A percentile compares a stretch with the other conserved stretches of the same genome.
Conservation (phyloP, 2,888 invertebrate species). For the Pantelozetes paolii region DNA sequence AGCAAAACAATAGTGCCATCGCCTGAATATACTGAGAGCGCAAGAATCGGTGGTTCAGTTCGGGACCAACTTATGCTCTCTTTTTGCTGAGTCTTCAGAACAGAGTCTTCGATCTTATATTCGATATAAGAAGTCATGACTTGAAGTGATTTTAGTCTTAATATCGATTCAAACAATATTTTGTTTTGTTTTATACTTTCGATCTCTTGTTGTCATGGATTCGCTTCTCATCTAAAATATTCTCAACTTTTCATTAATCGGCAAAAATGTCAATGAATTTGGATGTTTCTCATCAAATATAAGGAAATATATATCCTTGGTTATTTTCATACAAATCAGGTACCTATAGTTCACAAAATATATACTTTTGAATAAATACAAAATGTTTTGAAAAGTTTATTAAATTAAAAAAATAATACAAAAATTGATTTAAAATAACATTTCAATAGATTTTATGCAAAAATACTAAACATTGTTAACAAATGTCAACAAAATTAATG, state of each 20-base stretch:
- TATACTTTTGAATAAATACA: background rate
- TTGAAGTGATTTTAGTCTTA: background rate
- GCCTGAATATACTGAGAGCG: slow-evolving; percentile 30
- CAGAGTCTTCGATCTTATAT: slow-evolving; percentile 36
- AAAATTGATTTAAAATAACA: no score
- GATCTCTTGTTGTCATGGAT: background rate
- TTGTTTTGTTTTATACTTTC: background rate
- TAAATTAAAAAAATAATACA: background rate
- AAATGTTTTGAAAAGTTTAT: background rate
- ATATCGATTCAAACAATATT: background rate
- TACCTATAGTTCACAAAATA: no score
- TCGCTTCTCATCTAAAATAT: no score
- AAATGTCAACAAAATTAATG: no score
- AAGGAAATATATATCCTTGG: no score
- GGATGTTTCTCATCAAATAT: no score
- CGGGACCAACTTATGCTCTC: slow-evolving; percentile 24
- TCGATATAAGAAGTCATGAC: slow-evolving; percentile 39
- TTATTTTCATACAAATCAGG: no score
- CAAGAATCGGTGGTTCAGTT: slow-evolving; percentile 19
- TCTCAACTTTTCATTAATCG: no score
- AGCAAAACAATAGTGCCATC: slow-evolving; percentile 37
- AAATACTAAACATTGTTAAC: no score
- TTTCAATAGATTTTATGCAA: no score
- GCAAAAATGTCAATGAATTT: no score
- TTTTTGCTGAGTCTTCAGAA: slow-evolving; percentile 22